Evolutionary conservation across 2,797 vertebrate species (phyloP).

Genomic region (Clarias platycephalus): DNA sequence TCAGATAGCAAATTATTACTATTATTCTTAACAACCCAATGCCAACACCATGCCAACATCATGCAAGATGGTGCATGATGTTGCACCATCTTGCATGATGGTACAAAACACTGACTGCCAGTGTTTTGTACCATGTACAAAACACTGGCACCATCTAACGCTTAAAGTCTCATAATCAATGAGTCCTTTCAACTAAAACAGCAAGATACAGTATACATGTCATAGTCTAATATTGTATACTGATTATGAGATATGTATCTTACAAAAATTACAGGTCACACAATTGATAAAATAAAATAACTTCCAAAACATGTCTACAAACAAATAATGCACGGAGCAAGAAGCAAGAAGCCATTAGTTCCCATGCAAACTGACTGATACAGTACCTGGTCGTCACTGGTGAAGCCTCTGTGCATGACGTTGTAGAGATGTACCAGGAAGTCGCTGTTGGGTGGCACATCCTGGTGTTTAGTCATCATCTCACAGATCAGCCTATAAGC

Average conservation of each 20-base stretch:
- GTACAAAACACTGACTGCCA: no score
- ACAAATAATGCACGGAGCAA: not conserved
- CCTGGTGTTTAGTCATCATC: constrained; percentile 98
- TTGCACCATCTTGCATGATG: no score
- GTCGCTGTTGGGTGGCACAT: constrained; percentile 91
- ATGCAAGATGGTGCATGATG: no score
- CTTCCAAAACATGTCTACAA: not conserved
- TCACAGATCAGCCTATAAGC: constrained; percentile 93
- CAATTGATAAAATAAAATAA: not conserved
- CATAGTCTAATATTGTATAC: not conserved
- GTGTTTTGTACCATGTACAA: no score
- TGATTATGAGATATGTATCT: not conserved
- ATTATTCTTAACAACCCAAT: not conserved
- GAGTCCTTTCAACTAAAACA: not conserved
- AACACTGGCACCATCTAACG: constrained; percentile 14
- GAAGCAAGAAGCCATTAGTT: not conserved
- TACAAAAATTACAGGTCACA: no score
- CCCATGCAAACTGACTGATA: constrained; percentile 35
- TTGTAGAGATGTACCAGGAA: constrained; percentile 95
- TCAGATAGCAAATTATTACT: not conserved
- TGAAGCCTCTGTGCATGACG: constrained; percentile 90
- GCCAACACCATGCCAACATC: no score
- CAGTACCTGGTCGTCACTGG: constrained; percentile 87
- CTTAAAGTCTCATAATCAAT: not conserved
- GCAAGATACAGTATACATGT: not conserved